phyloP scores from a whole-genome alignment of 2,113 vertebrate species.

The Phalacrocorax carbo region DNA sequence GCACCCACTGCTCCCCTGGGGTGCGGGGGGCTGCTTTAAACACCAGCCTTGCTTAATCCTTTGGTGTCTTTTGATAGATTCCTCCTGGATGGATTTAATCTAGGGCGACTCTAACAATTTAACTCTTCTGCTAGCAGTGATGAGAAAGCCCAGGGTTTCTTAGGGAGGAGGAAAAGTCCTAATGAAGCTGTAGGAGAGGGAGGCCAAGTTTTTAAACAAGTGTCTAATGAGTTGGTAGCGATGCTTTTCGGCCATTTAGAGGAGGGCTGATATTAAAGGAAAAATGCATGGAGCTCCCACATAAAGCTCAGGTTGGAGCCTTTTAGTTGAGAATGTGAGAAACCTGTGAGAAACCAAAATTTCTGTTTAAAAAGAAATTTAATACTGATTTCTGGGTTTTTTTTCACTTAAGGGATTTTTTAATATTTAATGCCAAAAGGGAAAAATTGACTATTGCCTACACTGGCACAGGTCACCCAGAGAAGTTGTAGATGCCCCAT shows the following conservation, averaged over 20 bases:
- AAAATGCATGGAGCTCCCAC: not conserved
- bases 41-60: not conserved
- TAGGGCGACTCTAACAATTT: fast-evolving
- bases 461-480: not conserved
- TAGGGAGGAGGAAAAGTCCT: not conserved
- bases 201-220: not conserved
- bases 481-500: too few relatives aligned
- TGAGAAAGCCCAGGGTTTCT: not conserved
- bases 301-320: not conserved
- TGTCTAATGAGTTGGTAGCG: not conserved
- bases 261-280: not conserved
- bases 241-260: not conserved
- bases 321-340: not conserved
- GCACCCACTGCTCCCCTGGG: fast-evolving
- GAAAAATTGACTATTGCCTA: not conserved
- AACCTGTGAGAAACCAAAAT: not conserved
- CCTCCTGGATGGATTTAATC: not conserved
- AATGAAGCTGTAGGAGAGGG: not conserved
- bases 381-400: not conserved
- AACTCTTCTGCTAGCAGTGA: not conserved
- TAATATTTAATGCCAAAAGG: not conserved
- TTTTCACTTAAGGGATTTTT: not conserved
- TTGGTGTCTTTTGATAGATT: not conserved
- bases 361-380: not conserved
- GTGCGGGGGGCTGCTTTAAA: not conserved